Base-by-base conservation (phyloP, 2,888 invertebrate species). In the Sthenelais limicola region DNA sequence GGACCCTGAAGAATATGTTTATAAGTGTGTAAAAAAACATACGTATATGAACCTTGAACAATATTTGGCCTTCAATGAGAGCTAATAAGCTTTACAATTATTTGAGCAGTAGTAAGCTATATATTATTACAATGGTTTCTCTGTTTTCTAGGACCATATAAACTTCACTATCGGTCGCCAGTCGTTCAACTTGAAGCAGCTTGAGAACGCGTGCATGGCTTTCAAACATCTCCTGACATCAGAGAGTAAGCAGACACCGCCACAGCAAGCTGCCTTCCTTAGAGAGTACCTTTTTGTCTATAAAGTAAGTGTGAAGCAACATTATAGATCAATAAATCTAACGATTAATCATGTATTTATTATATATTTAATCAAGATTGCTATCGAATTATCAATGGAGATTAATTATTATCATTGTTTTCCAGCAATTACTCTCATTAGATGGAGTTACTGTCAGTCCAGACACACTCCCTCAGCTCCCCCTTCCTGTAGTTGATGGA, bases 151-250 rank as follows among this genome's bases (percentile, higher is more conserved):
- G 88, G 97, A 98, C 90, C 97, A 98, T 88, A 96, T 98, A 83
- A 94, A 96, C 89, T 96, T 94, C 87, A 96, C 96, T 5, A 93
- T 97, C 83, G 97, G 96, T 0, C 92, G 95, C 79, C 94, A 96
- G 87, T 95, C 96, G 38, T 92, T 93, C 82, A 92, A 93, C 84
- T 90, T 97, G 80, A 93, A 93, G 83, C 91, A 91, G 82, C 88
- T 92, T 35, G 90, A 91, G 78, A 92, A 93, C 81, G 91, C 94
- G 66, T 91, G 92, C 80, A 88, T 91, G 79, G 94, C 95, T 76
- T 94, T 96, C 86, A 92, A 93, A 73, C 93, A 92, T 82, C 90
- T 97, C 28, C 82, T 90, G 49, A 84, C 85, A 71, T 81, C 82
- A 72, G 80, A 85, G 68, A 87, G 86, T 76, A 83, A 86, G 73